Evolutionary conservation across 2,888 invertebrate genomes (phyloP), one percentile per base, ranked within the genome.

Genomic region (Cephonodes hylas): DNA sequence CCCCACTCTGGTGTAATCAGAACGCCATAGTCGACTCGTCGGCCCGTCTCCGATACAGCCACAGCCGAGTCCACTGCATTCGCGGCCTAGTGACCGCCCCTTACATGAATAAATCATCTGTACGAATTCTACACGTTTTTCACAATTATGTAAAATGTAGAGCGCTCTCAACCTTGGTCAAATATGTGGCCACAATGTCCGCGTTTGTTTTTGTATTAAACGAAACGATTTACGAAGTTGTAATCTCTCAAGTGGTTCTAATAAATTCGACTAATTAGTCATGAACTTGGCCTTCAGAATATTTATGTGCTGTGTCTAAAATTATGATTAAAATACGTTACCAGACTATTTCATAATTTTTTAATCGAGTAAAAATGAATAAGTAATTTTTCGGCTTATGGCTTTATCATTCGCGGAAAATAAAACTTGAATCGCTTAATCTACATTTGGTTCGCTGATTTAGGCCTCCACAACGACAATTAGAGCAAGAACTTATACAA

Each of bases 31-130:
- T 58, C 20, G 18, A 38, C 18, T 27, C 60, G 60, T 27, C 15
- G 27, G 15, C 31, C 20, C 13, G 34, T 58, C 42, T 60, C 58
- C 18, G 53, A 38, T 60, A 68, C 62, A 66, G 68, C 65, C 69
- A n/a, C n/a, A n/a, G n/a, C n/a, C 71, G 71, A 75, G 68, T 73
- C 69, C 74, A 69, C 66, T 68, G 53, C 64, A 62, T 65, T 63
- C 60, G 68, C 67, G 62, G 67, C 66, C 73, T 66, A 66, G 62
- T 68, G 68, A 66, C 44, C 61, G 67, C 64, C 64, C 64, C 57
- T 63, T 59, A 42, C 53, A 42, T 53, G 23, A 60, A 53, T 53
- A 58, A 25, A 34, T 20, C 58, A 38, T 53, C 60, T 38, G 10
- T 22, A 48, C 53, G 27, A 13, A 23, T 60, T 38, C 53, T 18